Evolutionary conservation across 2,797 vertebrate species (phyloP).

Genomic region (Halcyon chelicuti): DNA sequence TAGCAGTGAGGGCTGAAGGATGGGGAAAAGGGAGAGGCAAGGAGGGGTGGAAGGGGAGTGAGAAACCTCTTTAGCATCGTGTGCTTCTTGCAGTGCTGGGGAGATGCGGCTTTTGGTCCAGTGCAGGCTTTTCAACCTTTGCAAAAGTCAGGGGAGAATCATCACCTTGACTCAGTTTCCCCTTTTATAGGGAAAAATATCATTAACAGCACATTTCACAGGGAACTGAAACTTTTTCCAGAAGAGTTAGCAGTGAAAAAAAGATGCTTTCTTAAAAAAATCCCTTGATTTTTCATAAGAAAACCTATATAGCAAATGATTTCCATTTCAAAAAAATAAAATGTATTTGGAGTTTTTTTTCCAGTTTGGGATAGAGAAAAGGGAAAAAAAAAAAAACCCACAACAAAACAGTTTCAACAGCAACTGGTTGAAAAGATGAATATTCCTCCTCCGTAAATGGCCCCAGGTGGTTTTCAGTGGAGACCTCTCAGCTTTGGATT

Average conservation of each 20-base stretch:
- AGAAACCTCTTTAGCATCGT: accelerated
- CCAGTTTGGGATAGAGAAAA: neutral
- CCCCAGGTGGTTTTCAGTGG: neutral
- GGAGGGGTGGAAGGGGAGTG: neutral
- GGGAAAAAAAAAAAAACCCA: neutral
- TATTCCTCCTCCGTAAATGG: neutral
- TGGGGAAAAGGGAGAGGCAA: neutral
- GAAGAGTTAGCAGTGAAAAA: neutral
- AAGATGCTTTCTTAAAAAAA: neutral
- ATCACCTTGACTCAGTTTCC: neutral
- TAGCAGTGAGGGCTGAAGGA: neutral
- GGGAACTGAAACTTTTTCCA: accelerated
- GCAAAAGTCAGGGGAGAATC: neutral
- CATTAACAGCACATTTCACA: neutral
- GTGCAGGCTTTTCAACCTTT: neutral
- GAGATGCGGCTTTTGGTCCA: neutral
- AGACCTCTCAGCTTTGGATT: neutral
- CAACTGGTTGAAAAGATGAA: neutral
- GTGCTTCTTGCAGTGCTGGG: neutral
- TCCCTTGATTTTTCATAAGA: neutral
- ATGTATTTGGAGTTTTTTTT: neutral
- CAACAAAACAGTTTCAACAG: neutral
- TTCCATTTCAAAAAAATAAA: neutral
- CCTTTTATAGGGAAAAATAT: neutral
- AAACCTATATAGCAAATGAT: neutral